Evolutionary conservation across 64 coral and sea anemone species (phyloP).

Genomic region (Trachythela sp.): DNA sequence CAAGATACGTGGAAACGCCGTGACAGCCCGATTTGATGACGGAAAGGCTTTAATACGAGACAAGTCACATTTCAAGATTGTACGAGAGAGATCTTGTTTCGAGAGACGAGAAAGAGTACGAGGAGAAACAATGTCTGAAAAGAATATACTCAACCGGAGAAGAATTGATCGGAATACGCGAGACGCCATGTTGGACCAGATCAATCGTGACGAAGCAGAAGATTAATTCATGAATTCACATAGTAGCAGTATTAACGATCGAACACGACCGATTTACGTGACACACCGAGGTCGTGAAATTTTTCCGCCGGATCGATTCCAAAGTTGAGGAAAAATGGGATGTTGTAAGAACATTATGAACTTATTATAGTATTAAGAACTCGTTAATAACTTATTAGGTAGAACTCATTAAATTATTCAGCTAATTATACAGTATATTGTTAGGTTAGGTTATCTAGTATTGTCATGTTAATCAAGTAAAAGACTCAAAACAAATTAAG

Average conservation of each 20-base stretch:
- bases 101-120: background rate
- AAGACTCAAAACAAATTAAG: no score
- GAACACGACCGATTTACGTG: background rate
- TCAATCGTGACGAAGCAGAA: no score
- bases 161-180: background rate
- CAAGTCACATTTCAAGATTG: background rate
- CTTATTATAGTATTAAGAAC: no score
- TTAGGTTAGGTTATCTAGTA: no score
- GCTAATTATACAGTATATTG: no score
- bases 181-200: background rate
- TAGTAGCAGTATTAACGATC: background rate
- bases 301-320: background rate
- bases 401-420: no score
- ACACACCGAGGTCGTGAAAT: background rate
- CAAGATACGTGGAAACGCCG: background rate
- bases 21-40: background rate
- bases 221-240: background rate
- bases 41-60: background rate
- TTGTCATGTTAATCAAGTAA: no score
- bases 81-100: background rate
- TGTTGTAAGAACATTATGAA: background rate
- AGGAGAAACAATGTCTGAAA: background rate
- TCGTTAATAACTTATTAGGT: no score
- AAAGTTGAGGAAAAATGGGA: background rate
- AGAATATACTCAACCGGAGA: background rate